These are phyloP conservation scores for Canis aureus DNA, from an alignment of 2,113 vertebrate genomes.

Conservation along the genomic window DNA sequence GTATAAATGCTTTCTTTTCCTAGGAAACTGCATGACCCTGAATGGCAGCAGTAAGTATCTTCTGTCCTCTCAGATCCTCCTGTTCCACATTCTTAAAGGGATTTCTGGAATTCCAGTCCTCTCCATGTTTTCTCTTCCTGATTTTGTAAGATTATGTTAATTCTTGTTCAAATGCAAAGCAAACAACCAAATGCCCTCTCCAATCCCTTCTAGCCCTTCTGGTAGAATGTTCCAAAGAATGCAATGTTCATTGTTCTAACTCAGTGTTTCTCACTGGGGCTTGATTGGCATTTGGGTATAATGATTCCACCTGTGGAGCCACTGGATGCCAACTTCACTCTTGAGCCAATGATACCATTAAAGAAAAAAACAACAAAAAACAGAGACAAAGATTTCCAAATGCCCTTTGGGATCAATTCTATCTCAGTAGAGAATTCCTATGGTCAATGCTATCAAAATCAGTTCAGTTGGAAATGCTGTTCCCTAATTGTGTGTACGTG, in stretches of 20 bases:
- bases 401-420: background rate
- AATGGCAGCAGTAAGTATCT: accelerated
- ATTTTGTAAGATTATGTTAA: background rate
- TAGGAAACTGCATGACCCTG: background rate
- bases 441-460: background rate
- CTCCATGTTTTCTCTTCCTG: background rate
- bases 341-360: background rate
- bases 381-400: background rate
- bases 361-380: no score
- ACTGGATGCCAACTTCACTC: background rate
- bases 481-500: background rate
- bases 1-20: background rate
- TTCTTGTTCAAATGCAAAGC: background rate
- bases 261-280: background rate
- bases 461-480: background rate
- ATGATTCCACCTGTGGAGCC: background rate
- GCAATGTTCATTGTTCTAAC: background rate
- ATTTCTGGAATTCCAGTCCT: background rate
- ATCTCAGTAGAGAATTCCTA: background rate
- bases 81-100: background rate
- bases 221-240: background rate
- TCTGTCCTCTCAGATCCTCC: background rate
- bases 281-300: background rate
- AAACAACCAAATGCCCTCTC: background rate
- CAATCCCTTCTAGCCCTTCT: background rate